Conservation (phyloP, 2,797 vertebrate species). For the Cyprinodon diabolis region DNA sequence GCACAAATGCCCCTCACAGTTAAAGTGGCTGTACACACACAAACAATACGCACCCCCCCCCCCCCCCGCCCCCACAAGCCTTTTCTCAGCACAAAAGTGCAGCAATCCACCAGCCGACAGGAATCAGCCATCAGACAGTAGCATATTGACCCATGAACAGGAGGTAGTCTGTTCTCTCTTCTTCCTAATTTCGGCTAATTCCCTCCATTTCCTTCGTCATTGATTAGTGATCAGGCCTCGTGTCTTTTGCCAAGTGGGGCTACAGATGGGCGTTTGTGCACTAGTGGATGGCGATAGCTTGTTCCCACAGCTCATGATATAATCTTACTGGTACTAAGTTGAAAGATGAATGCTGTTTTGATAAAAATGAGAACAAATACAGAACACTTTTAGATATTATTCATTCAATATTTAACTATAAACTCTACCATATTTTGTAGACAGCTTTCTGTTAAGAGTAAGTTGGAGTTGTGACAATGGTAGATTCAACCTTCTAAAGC, state of each 20-base stretch:
- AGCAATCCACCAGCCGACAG: slow-evolving; percentile 39
- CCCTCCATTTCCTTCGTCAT: slow-evolving; percentile 79
- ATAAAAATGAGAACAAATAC: slow-evolving; percentile 15
- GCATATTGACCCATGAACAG: slow-evolving; percentile 74
- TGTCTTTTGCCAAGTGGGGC: slow-evolving; percentile 72
- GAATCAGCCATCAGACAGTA: slow-evolving; percentile 65
- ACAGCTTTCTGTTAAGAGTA: slow-evolving; percentile 66
- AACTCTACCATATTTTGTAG: slow-evolving; percentile 29
- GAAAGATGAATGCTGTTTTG: slow-evolving; percentile 22
- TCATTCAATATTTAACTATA: slow-evolving; percentile 10
- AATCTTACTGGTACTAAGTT: slow-evolving; percentile 45
- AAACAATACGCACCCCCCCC: not conserved
- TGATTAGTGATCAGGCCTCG: slow-evolving; percentile 81
- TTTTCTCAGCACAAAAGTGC: slow-evolving; percentile 27
- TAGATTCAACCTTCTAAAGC: slow-evolving; percentile 94
- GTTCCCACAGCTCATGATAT: slow-evolving; percentile 47
- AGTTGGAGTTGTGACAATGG: slow-evolving; percentile 83
- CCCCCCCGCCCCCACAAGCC: not conserved
- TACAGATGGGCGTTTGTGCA: slow-evolving; percentile 48
- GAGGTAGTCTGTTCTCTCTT: slow-evolving; percentile 71
- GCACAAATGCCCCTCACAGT: slow-evolving; percentile 61
- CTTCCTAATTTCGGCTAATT: slow-evolving; percentile 83
- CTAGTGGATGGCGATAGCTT: slow-evolving; percentile 26
- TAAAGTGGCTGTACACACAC: slow-evolving; percentile 12
- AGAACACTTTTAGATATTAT: slow-evolving; percentile 4